Base-by-base conservation (phyloP, 2,113 vertebrate species). In the Thunnus thynnus region DNA sequence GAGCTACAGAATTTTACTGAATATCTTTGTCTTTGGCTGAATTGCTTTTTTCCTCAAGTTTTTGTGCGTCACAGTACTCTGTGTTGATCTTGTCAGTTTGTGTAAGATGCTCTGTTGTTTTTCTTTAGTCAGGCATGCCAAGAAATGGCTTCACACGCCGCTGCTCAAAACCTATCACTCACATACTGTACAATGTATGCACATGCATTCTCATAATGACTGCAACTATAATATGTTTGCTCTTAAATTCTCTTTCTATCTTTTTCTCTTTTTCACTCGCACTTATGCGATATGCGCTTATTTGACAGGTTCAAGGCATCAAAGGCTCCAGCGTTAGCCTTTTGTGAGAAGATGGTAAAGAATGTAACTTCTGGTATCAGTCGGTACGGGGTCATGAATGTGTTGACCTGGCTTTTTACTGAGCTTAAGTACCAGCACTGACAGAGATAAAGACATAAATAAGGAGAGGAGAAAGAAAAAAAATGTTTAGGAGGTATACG, bases 341-440 rank as follows among this genome's bases (percentile, higher is more conserved):
- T 41, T 18, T 46, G 67, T 48, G 64, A 65, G 30, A 22, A 32
- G 30, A 58, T 54, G 47, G 56, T 60, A 67, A 67, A 51, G 25
- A 82, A 79, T 77, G n/a, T 54, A 44, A 66, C 57, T 69, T 20
- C 8, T 44, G 22, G 69, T 78, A 54, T 72, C 62, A 47, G 68
- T 46, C 4, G 32, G 64, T 30, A 30, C 51, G 2, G 65, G 74
- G 71, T 73, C 71, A 66, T 5, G 0, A 51, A 60, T 71, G 50
- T 20, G 14, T 36, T 60, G 66, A 72, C 72, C 71, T 36, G 13
- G 55, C 68, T 36, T 73, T 54, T 27, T 25, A 57, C 32, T 30
- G 50, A 64, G 32, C 70, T 74, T 20, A 65, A 78, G 70, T 27
- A 62, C 10, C 46, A 30, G 44, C 75, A 54, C 18, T 44, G 64